phyloP scores from a whole-genome alignment of 2,797 vertebrate genomes.

The Uromys caudimaculatus region DNA sequence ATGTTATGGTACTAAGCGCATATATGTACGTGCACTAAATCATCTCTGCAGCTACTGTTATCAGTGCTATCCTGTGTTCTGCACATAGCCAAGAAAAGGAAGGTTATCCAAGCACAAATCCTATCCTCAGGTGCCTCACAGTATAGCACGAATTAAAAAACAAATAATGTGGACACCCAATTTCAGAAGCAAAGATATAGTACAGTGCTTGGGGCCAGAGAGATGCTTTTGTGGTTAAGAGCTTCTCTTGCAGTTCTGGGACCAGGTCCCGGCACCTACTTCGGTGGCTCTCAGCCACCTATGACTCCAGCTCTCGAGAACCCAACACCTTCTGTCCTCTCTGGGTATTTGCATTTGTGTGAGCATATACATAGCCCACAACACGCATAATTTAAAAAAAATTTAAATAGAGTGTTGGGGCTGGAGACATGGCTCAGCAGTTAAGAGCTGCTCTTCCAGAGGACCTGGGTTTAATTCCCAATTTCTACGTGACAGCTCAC shows the following conservation, averaged over 20 bases:
- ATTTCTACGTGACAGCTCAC: not conserved
- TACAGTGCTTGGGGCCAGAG: not conserved
- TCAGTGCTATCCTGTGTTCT: not conserved
- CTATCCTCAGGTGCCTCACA: not conserved
- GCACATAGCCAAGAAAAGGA: not conserved
- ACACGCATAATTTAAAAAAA: not conserved
- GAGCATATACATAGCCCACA: no score
- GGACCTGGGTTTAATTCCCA: not conserved
- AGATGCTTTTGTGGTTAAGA: not conserved
- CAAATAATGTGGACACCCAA: not conserved
- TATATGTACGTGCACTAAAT: not conserved
- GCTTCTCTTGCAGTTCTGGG: no score
- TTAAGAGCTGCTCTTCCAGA: not conserved
- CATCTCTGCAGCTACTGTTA: not conserved
- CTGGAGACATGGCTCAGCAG: not conserved
- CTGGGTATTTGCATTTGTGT: not conserved
- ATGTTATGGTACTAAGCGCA: not conserved
- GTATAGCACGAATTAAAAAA: not conserved
- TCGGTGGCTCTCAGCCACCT: not conserved
- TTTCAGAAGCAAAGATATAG: not conserved
- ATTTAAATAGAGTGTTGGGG: not conserved
- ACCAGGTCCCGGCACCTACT: not conserved
- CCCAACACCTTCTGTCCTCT: not conserved
- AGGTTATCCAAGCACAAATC: not conserved
- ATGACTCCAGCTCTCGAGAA: not conserved